Conservation (phyloP, 2,888 invertebrate genomes). For the Ochlodes sylvanus region DNA sequence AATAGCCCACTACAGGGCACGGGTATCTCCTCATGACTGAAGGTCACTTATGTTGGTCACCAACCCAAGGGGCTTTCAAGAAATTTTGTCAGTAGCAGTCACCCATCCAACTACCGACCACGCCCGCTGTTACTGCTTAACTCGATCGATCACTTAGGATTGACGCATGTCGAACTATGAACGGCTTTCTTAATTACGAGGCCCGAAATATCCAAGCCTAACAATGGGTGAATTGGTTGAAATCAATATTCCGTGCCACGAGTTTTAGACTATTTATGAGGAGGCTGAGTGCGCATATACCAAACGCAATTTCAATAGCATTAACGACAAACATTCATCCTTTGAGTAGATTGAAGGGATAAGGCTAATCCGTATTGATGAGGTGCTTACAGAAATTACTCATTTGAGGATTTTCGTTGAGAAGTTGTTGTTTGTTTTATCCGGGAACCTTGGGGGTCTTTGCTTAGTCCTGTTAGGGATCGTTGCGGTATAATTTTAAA, state of each 20-base stretch:
- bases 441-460: background rate
- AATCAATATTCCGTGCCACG: background rate
- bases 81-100: too few relatives aligned
- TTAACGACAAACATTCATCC: slow-evolving; percentile 6
- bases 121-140: too few relatives aligned
- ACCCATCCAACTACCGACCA: too few relatives aligned
- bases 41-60: too few relatives aligned
- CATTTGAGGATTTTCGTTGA: slow-evolving; percentile 14
- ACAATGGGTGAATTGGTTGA: background rate
- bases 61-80: too few relatives aligned
- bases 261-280: too few relatives aligned
- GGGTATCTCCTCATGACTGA: too few relatives aligned
- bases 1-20: too few relatives aligned
- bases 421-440: slow-evolving; percentile 19
- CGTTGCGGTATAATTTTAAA: background rate
- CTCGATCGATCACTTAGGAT: too few relatives aligned
- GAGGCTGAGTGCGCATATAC: background rate
- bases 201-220: background rate
- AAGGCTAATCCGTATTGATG: slow-evolving; percentile 19
- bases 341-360: slow-evolving; percentile 2
- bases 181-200: too few relatives aligned
- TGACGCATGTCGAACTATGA: too few relatives aligned
- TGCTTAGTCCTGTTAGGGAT: slow-evolving; percentile 16
- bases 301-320: background rate
- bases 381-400: slow-evolving; percentile 26